These are phyloP conservation scores for Saccostrea echinata DNA, from an alignment of 1,140 invertebrate species.

Conservation along the genomic window DNA sequence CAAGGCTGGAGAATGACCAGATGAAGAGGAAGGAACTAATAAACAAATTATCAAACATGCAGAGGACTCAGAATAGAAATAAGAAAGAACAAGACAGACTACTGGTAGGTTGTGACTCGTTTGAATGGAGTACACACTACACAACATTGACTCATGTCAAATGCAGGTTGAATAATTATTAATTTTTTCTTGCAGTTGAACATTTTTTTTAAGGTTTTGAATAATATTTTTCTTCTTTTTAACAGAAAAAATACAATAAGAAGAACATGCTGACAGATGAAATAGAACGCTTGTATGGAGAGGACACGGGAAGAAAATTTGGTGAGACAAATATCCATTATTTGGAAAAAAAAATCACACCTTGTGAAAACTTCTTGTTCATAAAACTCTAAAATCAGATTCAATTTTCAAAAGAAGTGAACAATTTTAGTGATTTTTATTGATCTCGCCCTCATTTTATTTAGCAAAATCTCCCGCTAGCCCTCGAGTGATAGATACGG, in stretches of 20 bases:
- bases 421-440: neutral
- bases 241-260: constrained; percentile 4
- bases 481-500: constrained; percentile 46
- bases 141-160: too few relatives aligned
- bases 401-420: too few relatives aligned
- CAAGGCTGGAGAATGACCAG: constrained; percentile 54
- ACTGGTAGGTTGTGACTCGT: constrained; percentile 6
- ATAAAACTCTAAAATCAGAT: too few relatives aligned
- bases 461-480: constrained; percentile 15
- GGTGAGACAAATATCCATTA: neutral
- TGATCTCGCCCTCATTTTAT: neutral
- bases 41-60: constrained; percentile 48
- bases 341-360: too few relatives aligned
- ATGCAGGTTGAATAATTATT: too few relatives aligned
- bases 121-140: too few relatives aligned
- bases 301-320: constrained; percentile 45
- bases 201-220: too few relatives aligned
- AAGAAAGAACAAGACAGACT: constrained; percentile 47
- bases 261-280: constrained; percentile 32
- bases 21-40: constrained; percentile 52
- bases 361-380: too few relatives aligned
- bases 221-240: neutral
- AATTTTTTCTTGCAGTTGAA: too few relatives aligned
- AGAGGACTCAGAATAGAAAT: constrained; percentile 39
- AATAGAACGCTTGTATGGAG: constrained; percentile 44